A percentile compares a stretch with the other conserved stretches of the same genome.
These are phyloP conservation scores for Helobdella robusta DNA, from an alignment of 2,888 invertebrate species.

Conservation along the genomic window DNA sequence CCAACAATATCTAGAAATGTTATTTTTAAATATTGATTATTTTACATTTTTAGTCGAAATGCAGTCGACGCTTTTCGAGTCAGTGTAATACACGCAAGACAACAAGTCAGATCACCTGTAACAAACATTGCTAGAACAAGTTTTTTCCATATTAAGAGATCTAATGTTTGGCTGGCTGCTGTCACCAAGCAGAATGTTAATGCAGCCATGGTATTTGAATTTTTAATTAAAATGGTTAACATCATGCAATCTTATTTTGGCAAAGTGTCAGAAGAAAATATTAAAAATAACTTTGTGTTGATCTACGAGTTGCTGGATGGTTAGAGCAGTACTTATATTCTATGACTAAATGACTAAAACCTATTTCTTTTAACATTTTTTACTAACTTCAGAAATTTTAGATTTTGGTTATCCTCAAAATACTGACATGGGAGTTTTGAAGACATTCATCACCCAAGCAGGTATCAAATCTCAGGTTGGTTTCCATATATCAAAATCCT, in stretches of 20 bases:
- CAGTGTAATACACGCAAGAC: slow-evolving; percentile 97
- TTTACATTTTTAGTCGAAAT: slow-evolving; percentile 60
- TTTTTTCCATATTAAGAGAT: slow-evolving; percentile 95
- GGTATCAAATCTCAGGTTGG: slow-evolving; percentile 74
- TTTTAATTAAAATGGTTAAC: slow-evolving; percentile 77
- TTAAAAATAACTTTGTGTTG: slow-evolving; percentile 98
- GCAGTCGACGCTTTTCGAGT: slow-evolving; percentile 98
- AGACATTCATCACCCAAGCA: slow-evolving; percentile 98
- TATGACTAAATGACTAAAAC: neutral
- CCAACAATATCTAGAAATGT: neutral
- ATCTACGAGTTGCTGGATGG: slow-evolving; percentile 97
- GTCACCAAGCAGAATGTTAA: slow-evolving; percentile 99
- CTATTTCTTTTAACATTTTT: neutral
- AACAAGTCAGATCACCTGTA: slow-evolving; percentile 88
- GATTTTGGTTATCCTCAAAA: slow-evolving; percentile 99
- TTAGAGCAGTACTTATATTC: slow-evolving; percentile 48
- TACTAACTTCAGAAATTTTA: slow-evolving; percentile 87
- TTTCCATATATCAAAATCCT: neutral
- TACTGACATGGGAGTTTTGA: slow-evolving; percentile 95
- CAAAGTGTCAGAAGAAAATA: slow-evolving; percentile 98
- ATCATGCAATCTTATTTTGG: slow-evolving; percentile 99
- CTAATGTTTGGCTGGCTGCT: slow-evolving; percentile 98
- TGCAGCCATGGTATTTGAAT: slow-evolving; percentile 99
- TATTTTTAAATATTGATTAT: neutral
- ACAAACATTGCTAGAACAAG: slow-evolving; percentile 98